phyloP scores from a whole-genome alignment of 2,113 vertebrate genomes.

The Cynocephalus volans region DNA sequence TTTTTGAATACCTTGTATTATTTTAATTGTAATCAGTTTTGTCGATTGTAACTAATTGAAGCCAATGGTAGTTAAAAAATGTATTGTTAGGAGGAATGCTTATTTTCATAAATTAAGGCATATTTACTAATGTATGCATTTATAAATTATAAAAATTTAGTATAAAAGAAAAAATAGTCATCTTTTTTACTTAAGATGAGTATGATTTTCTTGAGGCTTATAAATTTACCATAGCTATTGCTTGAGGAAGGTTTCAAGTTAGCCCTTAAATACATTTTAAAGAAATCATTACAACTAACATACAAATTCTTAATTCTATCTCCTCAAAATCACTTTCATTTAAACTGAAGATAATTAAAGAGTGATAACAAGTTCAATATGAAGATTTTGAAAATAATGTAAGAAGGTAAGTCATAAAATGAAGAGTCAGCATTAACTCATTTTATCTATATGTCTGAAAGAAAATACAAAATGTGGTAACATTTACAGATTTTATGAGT shows the following conservation, averaged over 20 bases:
- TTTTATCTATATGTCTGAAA: too few relatives aligned
- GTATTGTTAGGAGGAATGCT: not conserved
- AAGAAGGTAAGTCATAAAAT: too few relatives aligned
- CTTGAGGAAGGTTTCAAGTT: not conserved
- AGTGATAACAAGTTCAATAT: not conserved
- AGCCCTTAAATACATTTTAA: not conserved
- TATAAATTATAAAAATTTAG: not conserved
- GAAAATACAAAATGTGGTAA: not conserved
- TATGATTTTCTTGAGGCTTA: not conserved
- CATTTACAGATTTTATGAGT: not conserved
- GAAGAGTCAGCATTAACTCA: not conserved
- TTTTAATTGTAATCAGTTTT: not conserved
- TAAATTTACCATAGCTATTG: not conserved
- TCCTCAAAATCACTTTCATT: not conserved
- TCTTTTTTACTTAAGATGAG: too few relatives aligned
- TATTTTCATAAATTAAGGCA: not conserved
- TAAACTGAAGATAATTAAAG: not conserved
- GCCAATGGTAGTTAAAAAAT: not conserved
- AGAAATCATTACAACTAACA: not conserved
- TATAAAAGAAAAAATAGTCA: not conserved
- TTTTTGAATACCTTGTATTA: not conserved
- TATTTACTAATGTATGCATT: not conserved
- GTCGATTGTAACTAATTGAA: not conserved
- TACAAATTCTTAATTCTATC: not conserved
- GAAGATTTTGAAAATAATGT: not conserved